A percentile compares a stretch with the other conserved stretches of the same genome.
phyloP scores from a whole-genome alignment of 1,140 invertebrate species.

The Vanessa tameamea region DNA sequence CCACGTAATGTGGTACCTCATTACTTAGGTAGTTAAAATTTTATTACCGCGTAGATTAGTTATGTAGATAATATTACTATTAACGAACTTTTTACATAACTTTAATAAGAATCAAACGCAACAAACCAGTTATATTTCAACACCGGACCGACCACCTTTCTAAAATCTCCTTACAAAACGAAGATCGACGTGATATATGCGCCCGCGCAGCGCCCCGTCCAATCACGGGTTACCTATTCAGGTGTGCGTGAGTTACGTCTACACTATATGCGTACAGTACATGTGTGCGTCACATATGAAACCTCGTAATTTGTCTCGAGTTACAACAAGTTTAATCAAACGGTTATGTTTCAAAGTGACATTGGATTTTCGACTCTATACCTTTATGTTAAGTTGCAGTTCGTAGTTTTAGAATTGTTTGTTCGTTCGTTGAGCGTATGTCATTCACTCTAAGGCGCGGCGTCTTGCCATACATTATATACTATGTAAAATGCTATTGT shows the following conservation, averaged over 20 bases:
- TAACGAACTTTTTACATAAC: constrained; percentile 51
- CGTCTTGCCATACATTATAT: constrained; percentile 42
- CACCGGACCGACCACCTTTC: constrained; percentile 62
- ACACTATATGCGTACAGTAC: constrained; percentile 27
- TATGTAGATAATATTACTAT: constrained; percentile 42
- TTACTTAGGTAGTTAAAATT: constrained; percentile 26
- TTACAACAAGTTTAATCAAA: constrained; percentile 43
- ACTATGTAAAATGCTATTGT: constrained; percentile 34
- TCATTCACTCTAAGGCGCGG: constrained; percentile 47
- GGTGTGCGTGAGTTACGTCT: constrained; percentile 46
- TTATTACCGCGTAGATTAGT: constrained; percentile 42
- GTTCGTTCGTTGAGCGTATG: constrained; percentile 21
- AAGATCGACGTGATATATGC: constrained; percentile 69
- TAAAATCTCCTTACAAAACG: constrained; percentile 75
- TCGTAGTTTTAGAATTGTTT: constrained; percentile 3
- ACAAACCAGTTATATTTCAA: constrained; percentile 53
- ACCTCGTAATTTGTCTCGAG: constrained; percentile 53
- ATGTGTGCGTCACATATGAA: constrained; percentile 58
- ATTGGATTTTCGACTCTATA: constrained; percentile 45
- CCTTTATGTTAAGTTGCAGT: constrained; percentile 18
- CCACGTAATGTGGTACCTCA: constrained; percentile 13
- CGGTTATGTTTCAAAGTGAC: neutral
- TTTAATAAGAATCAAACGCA: constrained; percentile 38
- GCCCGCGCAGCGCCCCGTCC: constrained; percentile 49
- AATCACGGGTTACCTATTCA: constrained; percentile 40